Conservation (phyloP, 2,797 vertebrate genomes). For the Falco biarmicus region DNA sequence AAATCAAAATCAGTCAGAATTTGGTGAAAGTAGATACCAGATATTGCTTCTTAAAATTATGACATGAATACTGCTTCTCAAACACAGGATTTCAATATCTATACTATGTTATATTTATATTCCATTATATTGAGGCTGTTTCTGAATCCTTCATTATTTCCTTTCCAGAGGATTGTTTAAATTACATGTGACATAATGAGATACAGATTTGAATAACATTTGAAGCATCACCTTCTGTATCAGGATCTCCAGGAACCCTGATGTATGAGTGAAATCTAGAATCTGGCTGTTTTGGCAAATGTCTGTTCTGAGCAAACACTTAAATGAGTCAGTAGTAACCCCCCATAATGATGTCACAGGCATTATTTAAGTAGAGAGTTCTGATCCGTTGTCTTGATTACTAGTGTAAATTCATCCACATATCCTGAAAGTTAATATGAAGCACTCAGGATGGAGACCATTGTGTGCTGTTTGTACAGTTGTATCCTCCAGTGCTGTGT, state of each 20-base stretch:
- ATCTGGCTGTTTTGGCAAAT: neutral
- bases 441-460: neutral
- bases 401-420: neutral
- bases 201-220: neutral
- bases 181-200: neutral
- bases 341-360: neutral
- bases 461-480: neutral
- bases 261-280: neutral
- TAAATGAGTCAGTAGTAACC: neutral
- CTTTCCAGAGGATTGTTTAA: neutral
- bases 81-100: neutral
- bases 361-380: neutral
- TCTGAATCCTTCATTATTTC: neutral
- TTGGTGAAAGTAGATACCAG: neutral
- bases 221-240: neutral
- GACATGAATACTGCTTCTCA: neutral
- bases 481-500: neutral
- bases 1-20: neutral
- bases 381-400: neutral
- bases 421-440: neutral
- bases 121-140: rapidly evolving
- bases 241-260: neutral
- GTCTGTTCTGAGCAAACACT: neutral
- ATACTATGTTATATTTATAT: neutral
- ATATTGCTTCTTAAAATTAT: neutral